Conservation (phyloP, 35 echinoderm and acorn worm species). For the Nesometra sesokonis region DNA sequence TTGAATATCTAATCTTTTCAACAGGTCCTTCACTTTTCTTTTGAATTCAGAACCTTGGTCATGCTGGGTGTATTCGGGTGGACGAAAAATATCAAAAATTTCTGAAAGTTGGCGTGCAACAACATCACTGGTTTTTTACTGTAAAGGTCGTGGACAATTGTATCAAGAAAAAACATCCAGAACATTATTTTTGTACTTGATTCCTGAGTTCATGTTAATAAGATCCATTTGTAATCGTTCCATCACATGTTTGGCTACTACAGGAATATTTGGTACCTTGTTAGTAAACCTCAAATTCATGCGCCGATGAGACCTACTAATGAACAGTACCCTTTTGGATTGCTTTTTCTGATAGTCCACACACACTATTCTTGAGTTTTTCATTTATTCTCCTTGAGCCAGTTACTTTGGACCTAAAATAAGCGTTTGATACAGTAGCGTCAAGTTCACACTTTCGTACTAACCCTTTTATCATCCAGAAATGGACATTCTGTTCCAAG, state of each 20-base stretch:
- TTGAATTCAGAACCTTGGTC: not conserved
- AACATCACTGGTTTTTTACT: not conserved
- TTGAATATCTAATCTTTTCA: not conserved
- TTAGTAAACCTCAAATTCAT: not conserved
- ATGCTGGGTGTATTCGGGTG: not conserved
- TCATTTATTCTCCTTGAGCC: conserved; percentile 13
- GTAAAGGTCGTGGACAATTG: not conserved
- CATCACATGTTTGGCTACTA: not conserved
- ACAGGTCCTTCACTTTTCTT: not conserved
- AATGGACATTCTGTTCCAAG: not conserved
- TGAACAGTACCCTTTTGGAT: not conserved
- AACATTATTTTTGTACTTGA: not conserved
- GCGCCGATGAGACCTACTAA: not conserved
- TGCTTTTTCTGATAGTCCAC: not conserved
- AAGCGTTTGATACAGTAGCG: not conserved
- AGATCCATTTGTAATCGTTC: not conserved
- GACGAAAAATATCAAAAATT: conserved; percentile 3
- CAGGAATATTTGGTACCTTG: not conserved
- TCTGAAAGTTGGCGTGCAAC: conserved; percentile 4
- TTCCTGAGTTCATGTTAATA: not conserved
- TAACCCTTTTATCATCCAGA: conserved; percentile 8
- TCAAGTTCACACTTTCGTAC: not conserved
- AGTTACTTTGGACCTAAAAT: conserved; percentile 10
- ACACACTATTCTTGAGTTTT: not conserved
- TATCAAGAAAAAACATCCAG: not conserved